phyloP scores from a whole-genome alignment of 2,113 vertebrate genomes.

The Podarcis muralis region DNA sequence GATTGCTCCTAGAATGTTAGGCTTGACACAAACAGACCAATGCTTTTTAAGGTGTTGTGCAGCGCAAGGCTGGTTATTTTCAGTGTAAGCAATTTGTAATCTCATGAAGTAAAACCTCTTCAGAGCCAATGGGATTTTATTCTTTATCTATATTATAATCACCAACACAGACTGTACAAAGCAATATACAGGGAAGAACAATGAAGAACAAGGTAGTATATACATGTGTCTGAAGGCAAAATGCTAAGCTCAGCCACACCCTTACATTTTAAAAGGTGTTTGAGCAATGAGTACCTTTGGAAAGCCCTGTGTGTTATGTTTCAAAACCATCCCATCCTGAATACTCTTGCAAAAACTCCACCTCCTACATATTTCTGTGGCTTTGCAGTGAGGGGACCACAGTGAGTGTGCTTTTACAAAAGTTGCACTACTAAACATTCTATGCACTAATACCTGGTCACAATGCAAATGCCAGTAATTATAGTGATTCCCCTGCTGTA shows the following conservation, averaged over 20 bases:
- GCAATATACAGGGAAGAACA: background rate
- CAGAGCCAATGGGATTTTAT: background rate
- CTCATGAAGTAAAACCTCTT: background rate
- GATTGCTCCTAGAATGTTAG: background rate
- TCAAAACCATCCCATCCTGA: background rate
- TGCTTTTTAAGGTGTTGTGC: background rate
- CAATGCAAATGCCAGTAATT: background rate
- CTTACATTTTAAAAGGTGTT: background rate
- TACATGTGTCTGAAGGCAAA: background rate
- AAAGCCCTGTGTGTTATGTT: background rate
- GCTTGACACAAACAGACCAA: background rate
- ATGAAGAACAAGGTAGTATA: background rate
- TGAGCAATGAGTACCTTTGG: background rate
- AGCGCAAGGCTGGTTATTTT: background rate
- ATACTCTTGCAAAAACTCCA: background rate
- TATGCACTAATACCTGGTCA: background rate
- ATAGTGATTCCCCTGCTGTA: background rate
- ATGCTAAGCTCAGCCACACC: background rate
- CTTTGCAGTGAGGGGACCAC: background rate
- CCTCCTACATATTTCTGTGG: background rate
- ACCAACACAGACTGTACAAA: background rate
- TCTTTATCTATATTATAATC: background rate
- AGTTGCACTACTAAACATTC: background rate
- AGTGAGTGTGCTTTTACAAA: background rate
- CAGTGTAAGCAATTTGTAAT: background rate